phyloP scores from a whole-genome alignment of 2,797 vertebrate species.

The Helicolenus hilgendorfi region DNA sequence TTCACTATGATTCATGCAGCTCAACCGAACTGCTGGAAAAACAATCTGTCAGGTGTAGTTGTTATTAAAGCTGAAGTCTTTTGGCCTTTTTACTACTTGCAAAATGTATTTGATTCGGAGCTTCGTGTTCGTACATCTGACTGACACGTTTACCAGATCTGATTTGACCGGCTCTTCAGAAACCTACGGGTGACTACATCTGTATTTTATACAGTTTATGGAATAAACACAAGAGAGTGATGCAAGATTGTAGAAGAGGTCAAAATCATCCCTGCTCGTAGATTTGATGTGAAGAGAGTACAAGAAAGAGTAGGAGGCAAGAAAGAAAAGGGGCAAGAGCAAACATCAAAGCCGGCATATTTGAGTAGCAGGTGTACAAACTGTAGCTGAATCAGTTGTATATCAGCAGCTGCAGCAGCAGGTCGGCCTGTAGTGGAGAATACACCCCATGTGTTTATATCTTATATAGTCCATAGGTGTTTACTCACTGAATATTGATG shows the following conservation, averaged over 20 bases:
- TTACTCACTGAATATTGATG: neutral
- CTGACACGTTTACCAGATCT: neutral
- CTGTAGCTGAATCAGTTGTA: conserved; percentile 17
- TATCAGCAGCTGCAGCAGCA: conserved; percentile 14
- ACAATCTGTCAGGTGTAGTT: conserved; percentile 8
- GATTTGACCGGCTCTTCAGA: neutral
- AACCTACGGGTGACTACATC: neutral
- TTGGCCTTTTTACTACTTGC: conserved; percentile 2
- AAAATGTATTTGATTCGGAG: conserved; percentile 5
- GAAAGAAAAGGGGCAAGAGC: conserved; percentile 2
- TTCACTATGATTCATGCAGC: conserved; percentile 58
- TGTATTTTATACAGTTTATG: neutral
- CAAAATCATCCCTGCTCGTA: neutral
- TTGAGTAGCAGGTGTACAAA: neutral
- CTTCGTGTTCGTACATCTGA: neutral
- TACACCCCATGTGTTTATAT: neutral
- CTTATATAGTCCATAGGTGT: conserved; percentile 5
- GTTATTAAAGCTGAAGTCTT: conserved; percentile 47
- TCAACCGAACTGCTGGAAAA: neutral
- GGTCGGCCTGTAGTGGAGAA: conserved; percentile 1
- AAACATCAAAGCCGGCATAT: conserved; percentile 4
- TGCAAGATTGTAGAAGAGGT: neutral
- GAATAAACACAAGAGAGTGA: neutral
- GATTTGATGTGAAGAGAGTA: conserved; percentile 25
- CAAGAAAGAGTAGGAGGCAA: neutral